A percentile compares a stretch with the other conserved stretches of the same genome.
phyloP scores from a whole-genome alignment of 2,888 invertebrate genomes.

The Drosophila pseudotalamancana region DNA sequence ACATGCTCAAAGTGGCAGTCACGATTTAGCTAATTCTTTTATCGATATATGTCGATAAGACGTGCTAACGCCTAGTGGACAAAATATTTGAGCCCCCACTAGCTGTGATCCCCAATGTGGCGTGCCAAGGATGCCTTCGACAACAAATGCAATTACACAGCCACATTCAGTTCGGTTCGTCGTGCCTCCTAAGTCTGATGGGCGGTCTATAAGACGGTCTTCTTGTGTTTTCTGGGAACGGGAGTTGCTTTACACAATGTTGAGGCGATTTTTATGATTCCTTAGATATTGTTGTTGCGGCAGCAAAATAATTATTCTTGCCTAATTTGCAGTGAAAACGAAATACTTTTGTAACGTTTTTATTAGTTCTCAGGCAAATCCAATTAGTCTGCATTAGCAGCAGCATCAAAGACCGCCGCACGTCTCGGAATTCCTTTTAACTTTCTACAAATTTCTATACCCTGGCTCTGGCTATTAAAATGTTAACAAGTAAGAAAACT shows the following conservation, averaged over 20 bases:
- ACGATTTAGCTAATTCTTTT: conserved; percentile 81
- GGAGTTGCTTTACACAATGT: conserved; percentile 13
- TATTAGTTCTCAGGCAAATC: conserved; percentile 72
- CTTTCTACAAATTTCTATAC: conserved; percentile 13
- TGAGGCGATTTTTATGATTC: conserved; percentile 49
- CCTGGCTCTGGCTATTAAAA: background rate
- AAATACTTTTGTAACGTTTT: conserved; percentile 72
- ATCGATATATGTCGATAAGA: conserved; percentile 80
- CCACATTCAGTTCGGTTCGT: conserved; percentile 7
- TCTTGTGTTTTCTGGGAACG: background rate
- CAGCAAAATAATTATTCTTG: conserved; percentile 72
- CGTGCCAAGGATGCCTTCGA: conserved; percentile 12
- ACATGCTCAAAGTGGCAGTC: conserved; percentile 80
- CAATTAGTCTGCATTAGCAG: conserved; percentile 69
- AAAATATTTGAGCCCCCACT: conserved; percentile 31
- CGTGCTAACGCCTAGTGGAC: conserved; percentile 53
- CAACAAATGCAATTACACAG: conserved; percentile 46
- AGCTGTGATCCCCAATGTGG: conserved; percentile 47
- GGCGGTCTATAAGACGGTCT: conserved; percentile 24
- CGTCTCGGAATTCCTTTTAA: conserved; percentile 37
- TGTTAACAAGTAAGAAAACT: too few species aligned
- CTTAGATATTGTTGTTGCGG: conserved; percentile 36
- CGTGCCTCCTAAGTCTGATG: background rate
- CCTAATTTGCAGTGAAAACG: conserved; percentile 78
- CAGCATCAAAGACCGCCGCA: conserved; percentile 62